Evolutionary conservation across 2,797 vertebrate genomes (phyloP).

Genomic region (Stomatorhinus walkeri): DNA sequence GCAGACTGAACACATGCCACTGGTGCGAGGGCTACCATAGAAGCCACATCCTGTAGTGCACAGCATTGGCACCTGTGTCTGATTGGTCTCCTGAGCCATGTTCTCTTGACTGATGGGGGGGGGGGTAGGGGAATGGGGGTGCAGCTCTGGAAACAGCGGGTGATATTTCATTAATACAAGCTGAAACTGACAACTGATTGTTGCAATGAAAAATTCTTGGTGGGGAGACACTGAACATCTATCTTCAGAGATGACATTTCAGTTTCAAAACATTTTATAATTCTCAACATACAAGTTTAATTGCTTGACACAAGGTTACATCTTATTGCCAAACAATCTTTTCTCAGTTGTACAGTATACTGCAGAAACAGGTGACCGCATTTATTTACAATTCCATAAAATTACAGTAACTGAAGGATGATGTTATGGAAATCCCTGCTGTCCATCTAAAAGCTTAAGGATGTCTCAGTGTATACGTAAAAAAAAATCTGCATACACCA

Average conservation of each 20-base stretch:
- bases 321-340: background rate
- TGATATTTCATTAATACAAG: conserved; percentile 39
- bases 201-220: background rate
- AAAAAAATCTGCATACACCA: background rate
- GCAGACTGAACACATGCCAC: conserved; percentile 87
- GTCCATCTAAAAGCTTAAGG: background rate
- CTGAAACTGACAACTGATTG: background rate
- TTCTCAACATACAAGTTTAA: background rate
- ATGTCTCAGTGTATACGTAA: background rate
- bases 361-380: background rate
- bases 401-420: background rate
- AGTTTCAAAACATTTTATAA: background rate
- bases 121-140: conserved; percentile 57
- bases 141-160: conserved; percentile 57
- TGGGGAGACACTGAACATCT: background rate
- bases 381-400: background rate
- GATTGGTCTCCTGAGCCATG: conserved; percentile 89
- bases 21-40: conserved; percentile 83
- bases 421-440: background rate
- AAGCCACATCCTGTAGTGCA: conserved; percentile 84
- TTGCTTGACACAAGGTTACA: background rate
- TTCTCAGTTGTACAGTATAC: background rate
- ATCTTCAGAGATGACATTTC: background rate
- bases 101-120: conserved; percentile 47
- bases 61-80: conserved; percentile 83